These are phyloP conservation scores for Rhineura floridana DNA, from an alignment of 2,113 vertebrate species.

Conservation along the genomic window DNA sequence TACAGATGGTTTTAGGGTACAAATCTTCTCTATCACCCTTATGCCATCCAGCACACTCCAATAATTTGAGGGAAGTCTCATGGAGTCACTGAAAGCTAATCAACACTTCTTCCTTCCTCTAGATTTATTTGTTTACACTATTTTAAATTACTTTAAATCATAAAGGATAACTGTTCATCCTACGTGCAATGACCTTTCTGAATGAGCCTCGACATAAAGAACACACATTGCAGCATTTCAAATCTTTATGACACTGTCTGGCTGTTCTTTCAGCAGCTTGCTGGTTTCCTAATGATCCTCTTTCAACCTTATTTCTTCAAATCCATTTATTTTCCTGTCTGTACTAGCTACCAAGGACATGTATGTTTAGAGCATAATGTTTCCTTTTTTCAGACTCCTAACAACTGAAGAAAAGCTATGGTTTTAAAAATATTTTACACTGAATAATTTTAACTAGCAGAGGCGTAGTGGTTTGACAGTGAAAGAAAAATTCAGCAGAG, in stretches of 20 bases:
- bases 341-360: conserved; percentile 42
- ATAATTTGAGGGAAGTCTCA: conserved; percentile 51
- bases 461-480: not conserved
- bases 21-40: conserved; percentile 47
- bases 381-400: conserved; percentile 5
- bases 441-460: not conserved
- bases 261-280: conserved; percentile 66
- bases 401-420: conserved; percentile 36
- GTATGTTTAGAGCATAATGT: conserved; percentile 13
- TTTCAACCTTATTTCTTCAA: conserved; percentile 66
- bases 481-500: not conserved
- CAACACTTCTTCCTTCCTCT: conserved; percentile 64
- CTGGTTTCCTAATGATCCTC: conserved; percentile 61
- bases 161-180: conserved; percentile 72
- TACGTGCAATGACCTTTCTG: conserved; percentile 71
- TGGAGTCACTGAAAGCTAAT: conserved; percentile 60
- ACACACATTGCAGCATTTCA: conserved; percentile 59
- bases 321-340: conserved; percentile 55
- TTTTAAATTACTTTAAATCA: conserved; percentile 69
- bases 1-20: conserved; percentile 42
- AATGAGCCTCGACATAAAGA: conserved; percentile 66
- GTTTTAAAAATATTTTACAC: conserved; percentile 32
- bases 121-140: conserved; percentile 76
- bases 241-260: conserved; percentile 67
- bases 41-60: not conserved